Evolutionary conservation across 2,797 vertebrate genomes (phyloP), one percentile per base, ranked within the genome.

Genomic region (Botia almorhae): DNA sequence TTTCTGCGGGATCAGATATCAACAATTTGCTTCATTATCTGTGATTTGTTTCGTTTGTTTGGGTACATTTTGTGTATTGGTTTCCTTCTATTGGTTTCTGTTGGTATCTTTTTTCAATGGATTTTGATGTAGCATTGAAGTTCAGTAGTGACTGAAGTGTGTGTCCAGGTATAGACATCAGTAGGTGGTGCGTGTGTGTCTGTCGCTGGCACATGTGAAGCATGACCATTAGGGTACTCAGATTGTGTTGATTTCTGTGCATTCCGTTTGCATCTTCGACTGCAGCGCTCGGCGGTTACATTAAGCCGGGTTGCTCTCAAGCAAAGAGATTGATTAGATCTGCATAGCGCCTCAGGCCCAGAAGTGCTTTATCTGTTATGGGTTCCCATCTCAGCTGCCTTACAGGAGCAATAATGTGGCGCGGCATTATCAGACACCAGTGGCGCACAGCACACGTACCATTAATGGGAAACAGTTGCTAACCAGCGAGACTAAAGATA

Each of bases 1-100:
- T 80, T 87, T 90, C 92, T 89, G 92, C 92, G 83, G 91, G 93
- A 83, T 51, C 91, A 80, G 92, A 90, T 89, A 80, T 81, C 43
- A 61, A 72, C 87, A 74, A 80, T 76, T 17, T 39, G 71, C 67
- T 84, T 17, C 58, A 70, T 64, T 65, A 69, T 81, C 39, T 69
- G 76, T 78, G 23, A 65, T 50, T 77, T 83, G 74, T 63, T 43
- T 65, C 19, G 3, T 77, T 69, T 48, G n/a, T 78, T 79, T 74
- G 43, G 29, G 88, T 90, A 87, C 33, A 88, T 91, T 86, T 78
- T 90, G 86, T 91, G 84, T 76, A 86, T 60, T 53, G 55, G 61
- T 85, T 61, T 76, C 63, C 77, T 46, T 46, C 43, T 77, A 85
- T 60, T 58, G 55, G 55, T 85, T 61, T 76, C 63, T 78, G 43